Evolutionary conservation across 2,888 invertebrate genomes (phyloP).

Genomic region (Galerucella nymphaeae): DNA sequence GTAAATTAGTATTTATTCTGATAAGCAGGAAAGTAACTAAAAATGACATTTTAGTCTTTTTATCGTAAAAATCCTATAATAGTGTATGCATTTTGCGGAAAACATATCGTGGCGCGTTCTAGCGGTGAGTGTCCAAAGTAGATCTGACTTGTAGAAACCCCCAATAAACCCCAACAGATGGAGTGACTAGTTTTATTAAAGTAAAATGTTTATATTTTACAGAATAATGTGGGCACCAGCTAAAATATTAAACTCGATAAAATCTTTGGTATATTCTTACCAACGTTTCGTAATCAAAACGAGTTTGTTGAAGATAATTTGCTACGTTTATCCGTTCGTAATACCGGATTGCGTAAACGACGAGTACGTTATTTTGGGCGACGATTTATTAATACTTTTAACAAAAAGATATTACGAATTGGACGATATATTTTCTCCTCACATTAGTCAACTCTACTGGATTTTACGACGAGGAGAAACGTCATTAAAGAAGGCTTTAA

Average conservation of each 20-base stretch:
- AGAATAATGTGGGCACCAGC: slow-evolving; percentile 36
- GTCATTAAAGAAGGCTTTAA: slow-evolving; percentile 17
- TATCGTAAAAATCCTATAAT: too few species aligned
- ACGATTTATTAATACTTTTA: slow-evolving; percentile 36
- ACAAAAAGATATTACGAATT: slow-evolving; percentile 24
- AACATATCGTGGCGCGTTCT: too few species aligned
- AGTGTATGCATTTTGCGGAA: too few species aligned
- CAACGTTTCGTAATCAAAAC: slow-evolving; percentile 26
- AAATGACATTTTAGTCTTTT: too few species aligned
- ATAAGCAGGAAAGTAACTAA: too few species aligned
- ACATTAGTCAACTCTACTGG: slow-evolving; percentile 40
- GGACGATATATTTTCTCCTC: slow-evolving; percentile 20
- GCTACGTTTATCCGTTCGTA: slow-evolving; percentile 34
- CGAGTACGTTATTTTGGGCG: slow-evolving; percentile 33
- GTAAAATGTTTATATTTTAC: neutral
- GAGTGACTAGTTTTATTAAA: too few species aligned
- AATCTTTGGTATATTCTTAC: slow-evolving; percentile 35
- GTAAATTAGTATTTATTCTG: too few species aligned
- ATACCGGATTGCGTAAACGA: slow-evolving; percentile 21
- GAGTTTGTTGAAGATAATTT: slow-evolving; percentile 30
- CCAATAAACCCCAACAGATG: too few species aligned
- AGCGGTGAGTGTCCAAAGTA: too few species aligned
- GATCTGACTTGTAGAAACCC: too few species aligned
- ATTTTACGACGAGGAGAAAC: slow-evolving; percentile 32
- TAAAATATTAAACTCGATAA: slow-evolving; percentile 35